Evolutionary conservation across 2,113 vertebrate genomes (phyloP).

Genomic region (Delphinapterus leucas): DNA sequence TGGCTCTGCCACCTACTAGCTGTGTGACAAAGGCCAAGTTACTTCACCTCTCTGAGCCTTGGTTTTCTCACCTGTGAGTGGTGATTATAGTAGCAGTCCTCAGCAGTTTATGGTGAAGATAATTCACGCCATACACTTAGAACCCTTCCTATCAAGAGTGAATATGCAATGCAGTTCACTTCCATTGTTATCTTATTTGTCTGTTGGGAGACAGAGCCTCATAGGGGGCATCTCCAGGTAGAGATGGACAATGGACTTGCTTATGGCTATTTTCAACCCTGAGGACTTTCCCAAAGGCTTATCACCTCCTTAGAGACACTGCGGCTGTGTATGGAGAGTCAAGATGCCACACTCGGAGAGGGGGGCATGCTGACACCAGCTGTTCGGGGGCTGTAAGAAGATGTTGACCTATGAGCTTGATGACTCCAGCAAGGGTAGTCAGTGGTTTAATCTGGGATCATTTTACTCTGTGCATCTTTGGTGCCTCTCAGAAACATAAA

Average conservation of each 20-base stretch:
- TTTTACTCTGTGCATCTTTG: background rate
- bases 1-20: background rate
- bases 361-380: background rate
- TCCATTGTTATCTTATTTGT: background rate
- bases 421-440: background rate
- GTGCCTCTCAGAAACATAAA: background rate
- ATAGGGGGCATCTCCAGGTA: background rate
- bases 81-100: background rate
- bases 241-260: background rate
- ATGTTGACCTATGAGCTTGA: background rate
- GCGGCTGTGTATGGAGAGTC: background rate
- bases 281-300: background rate
- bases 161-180: background rate
- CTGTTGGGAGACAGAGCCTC: background rate
- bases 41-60: background rate
- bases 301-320: background rate
- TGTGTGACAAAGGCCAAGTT: background rate
- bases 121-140: background rate
- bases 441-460: background rate
- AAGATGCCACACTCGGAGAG: background rate
- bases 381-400: background rate
- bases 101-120: background rate
- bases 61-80: background rate
- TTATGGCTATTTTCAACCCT: background rate
- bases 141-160: background rate